These are phyloP conservation scores for Rhinogobius similis DNA, from an alignment of 2,113 vertebrate genomes.

Conservation along the genomic window DNA sequence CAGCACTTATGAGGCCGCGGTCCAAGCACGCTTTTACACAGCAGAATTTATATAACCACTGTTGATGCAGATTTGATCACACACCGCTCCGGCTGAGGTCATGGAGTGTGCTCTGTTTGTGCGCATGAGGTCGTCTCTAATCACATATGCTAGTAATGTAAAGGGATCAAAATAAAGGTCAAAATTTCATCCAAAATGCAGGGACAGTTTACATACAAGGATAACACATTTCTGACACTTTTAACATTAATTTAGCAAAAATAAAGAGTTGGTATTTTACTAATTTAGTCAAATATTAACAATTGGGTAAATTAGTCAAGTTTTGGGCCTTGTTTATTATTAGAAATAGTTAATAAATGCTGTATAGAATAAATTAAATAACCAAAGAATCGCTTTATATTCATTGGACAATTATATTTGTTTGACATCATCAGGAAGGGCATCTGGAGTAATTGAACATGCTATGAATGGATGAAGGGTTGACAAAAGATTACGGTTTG, in stretches of 20 bases:
- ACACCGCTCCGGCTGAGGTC: not conserved
- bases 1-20: slow-evolving; percentile 27
- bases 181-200: too few species aligned
- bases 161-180: not conserved
- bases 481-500: too few species aligned
- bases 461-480: too few species aligned
- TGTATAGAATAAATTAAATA: not conserved
- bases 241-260: too few species aligned
- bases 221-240: too few species aligned
- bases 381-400: too few species aligned
- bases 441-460: not conserved
- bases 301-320: too few species aligned
- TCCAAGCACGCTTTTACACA: slow-evolving; percentile 20
- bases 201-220: too few species aligned
- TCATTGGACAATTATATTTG: too few species aligned
- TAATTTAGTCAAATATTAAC: too few species aligned
- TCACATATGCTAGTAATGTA: not conserved
- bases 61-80: not conserved
- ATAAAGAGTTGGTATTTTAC: too few species aligned
- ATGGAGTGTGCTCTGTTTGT: not conserved
- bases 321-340: too few species aligned
- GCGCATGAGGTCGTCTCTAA: not conserved
- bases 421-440: not conserved
- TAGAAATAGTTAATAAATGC: not conserved
- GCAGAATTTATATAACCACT: not conserved